phyloP scores from a whole-genome alignment of 2,797 vertebrate species.

The Loris lydekkerianus region DNA sequence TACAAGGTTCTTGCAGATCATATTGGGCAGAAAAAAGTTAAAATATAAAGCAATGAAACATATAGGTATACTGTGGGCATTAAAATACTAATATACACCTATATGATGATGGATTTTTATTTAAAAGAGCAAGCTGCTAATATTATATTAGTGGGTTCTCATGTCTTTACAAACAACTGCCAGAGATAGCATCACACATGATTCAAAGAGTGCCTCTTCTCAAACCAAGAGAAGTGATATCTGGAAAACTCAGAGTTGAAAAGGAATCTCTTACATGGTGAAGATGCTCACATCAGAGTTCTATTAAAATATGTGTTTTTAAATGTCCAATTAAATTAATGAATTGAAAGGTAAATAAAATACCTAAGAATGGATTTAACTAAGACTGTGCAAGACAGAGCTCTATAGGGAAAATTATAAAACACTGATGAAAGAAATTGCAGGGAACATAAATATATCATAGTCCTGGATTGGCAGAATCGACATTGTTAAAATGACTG shows the following conservation, averaged over 20 bases:
- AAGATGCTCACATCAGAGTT: background rate
- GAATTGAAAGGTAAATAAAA: background rate
- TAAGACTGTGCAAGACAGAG: no score
- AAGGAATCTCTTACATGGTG: background rate
- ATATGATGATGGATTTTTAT: background rate
- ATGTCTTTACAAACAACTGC: background rate
- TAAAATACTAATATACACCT: background rate
- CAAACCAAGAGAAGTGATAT: background rate
- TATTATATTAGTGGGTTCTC: background rate
- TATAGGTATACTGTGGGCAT: background rate
- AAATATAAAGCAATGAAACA: background rate
- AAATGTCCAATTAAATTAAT: background rate
- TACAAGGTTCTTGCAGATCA: background rate
- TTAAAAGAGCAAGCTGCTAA: conserved; percentile 8
- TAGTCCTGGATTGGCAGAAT: no score
- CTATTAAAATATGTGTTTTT: background rate
- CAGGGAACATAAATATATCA: no score
- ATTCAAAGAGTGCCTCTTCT: background rate
- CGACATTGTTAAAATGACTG: no score
- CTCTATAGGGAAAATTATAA: no score
- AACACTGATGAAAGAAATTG: no score
- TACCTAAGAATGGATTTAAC: no score
- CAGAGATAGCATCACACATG: background rate
- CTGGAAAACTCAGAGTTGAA: background rate
- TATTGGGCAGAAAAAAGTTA: background rate